These are phyloP conservation scores for Aradophagus sp. DNA, from an alignment of 1,140 invertebrate species.

Conservation along the genomic window DNA sequence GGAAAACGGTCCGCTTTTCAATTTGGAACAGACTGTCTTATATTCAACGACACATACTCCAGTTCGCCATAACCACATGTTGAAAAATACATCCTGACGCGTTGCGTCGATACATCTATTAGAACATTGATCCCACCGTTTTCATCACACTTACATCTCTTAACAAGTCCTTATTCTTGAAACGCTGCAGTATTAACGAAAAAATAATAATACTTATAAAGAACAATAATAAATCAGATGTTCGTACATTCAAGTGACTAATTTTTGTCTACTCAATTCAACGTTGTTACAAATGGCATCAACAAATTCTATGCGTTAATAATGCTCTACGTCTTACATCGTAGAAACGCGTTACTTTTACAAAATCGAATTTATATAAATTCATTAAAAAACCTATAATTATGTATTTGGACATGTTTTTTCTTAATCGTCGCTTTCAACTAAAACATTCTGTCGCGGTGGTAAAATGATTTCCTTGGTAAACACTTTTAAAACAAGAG, in stretches of 20 bases:
- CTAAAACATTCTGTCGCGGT: slow-evolving; percentile 12
- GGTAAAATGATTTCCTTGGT: no score
- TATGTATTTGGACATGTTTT: slow-evolving; percentile 17
- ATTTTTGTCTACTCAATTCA: slow-evolving; percentile 11
- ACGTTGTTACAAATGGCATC: slow-evolving; percentile 7
- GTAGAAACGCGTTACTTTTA: slow-evolving; percentile 29
- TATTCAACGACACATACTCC: slow-evolving; percentile 16
- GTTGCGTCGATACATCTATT: slow-evolving; percentile 22
- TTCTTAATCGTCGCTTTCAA: slow-evolving; percentile 14
- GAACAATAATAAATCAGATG: no score
- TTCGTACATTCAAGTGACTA: slow-evolving; percentile 8
- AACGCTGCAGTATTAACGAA: no score
- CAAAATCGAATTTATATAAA: slow-evolving; percentile 39
- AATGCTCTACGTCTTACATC: slow-evolving; percentile 5
- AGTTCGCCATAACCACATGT: slow-evolving; percentile 4
- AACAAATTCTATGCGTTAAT: slow-evolving; percentile 25
- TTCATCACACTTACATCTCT: slow-evolving; percentile 3
- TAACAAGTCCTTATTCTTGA: no score
- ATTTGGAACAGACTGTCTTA: slow-evolving; percentile 17
- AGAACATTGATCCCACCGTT: slow-evolving; percentile 26
- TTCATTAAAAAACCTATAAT: slow-evolving; percentile 33
- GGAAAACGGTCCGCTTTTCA: slow-evolving; percentile 15
- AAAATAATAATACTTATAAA: no score
- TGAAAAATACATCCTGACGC: slow-evolving; percentile 27
- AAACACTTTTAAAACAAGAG: no score